Conservation (phyloP, 2,797 vertebrate genomes). For the Momotus momota region DNA sequence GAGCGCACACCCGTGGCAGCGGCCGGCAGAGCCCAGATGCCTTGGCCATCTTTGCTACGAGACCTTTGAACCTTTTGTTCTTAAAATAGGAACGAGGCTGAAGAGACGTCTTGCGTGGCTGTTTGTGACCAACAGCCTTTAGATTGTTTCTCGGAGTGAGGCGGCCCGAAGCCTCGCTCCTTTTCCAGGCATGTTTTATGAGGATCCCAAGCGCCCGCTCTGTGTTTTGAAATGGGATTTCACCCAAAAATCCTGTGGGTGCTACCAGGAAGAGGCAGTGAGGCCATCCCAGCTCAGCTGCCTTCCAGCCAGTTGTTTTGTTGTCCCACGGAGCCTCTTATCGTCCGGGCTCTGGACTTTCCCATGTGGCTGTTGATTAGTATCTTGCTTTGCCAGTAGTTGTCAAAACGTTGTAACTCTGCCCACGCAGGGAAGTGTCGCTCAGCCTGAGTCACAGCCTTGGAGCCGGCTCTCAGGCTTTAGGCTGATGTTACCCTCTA, state of each 20-base stretch:
- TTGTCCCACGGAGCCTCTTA: neutral
- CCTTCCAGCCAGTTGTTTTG: neutral
- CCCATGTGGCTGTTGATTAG: neutral
- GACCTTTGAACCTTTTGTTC: slow-evolving; percentile 2
- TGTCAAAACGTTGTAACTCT: neutral
- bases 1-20: neutral
- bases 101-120: neutral
- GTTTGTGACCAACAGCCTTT: neutral
- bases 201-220: neutral
- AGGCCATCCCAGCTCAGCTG: neutral
- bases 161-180: neutral
- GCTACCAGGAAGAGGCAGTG: neutral
- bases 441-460: neutral
- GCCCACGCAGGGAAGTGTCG: neutral
- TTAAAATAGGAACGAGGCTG: neutral
- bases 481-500: slow-evolving; percentile 53
- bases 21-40: neutral
- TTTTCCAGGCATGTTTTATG: neutral
- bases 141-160: neutral
- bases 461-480: neutral
- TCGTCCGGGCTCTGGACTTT: neutral
- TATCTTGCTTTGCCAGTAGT: slow-evolving; percentile 2
- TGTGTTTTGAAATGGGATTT: neutral
- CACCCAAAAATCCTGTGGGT: neutral
- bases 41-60: neutral